phyloP scores from a whole-genome alignment of 2,797 vertebrate genomes.

The Mormyrus proboscirostris region DNA sequence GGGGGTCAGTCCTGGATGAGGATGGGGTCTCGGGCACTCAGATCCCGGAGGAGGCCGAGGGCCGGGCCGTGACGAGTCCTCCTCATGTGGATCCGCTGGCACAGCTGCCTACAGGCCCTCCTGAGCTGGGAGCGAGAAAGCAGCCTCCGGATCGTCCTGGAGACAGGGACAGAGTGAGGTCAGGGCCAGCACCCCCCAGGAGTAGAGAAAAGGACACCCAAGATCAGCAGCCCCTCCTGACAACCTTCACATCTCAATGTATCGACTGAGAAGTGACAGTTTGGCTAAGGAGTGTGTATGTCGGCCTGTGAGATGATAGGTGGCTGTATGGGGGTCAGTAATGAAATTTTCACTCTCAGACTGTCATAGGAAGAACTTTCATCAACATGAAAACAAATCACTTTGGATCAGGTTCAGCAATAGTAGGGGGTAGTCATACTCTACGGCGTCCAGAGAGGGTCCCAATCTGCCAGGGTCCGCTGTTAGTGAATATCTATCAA shows the following conservation, averaged over 20 bases:
- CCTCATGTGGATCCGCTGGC: slow-evolving; percentile 69
- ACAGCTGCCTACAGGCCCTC: slow-evolving; percentile 80
- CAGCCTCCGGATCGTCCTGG: slow-evolving; percentile 78
- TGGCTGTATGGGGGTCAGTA: not conserved
- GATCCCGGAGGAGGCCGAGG: slow-evolving; percentile 60
- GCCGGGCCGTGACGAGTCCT: slow-evolving; percentile 57
- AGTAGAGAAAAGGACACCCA: not conserved
- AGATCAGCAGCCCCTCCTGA: not conserved
- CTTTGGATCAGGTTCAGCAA: not conserved
- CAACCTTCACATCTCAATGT: not conserved
- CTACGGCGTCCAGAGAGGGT: not conserved
- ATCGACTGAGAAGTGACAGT: not conserved
- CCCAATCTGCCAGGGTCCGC: not conserved
- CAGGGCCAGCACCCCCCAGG: not conserved
- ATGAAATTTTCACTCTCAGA: not conserved
- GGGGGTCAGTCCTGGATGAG: slow-evolving; percentile 68
- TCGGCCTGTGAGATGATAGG: not conserved
- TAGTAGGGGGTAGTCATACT: not conserved
- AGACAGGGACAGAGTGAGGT: slow-evolving; percentile 4
- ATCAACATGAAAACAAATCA: not conserved
- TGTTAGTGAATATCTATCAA: not conserved
- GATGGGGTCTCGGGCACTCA: slow-evolving; percentile 71
- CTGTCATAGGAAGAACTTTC: not conserved
- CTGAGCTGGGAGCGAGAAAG: slow-evolving; percentile 79
- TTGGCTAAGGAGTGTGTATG: not conserved